phyloP scores from a whole-genome alignment of 2,888 invertebrate species.

The Aleiodes leptofemur region DNA sequence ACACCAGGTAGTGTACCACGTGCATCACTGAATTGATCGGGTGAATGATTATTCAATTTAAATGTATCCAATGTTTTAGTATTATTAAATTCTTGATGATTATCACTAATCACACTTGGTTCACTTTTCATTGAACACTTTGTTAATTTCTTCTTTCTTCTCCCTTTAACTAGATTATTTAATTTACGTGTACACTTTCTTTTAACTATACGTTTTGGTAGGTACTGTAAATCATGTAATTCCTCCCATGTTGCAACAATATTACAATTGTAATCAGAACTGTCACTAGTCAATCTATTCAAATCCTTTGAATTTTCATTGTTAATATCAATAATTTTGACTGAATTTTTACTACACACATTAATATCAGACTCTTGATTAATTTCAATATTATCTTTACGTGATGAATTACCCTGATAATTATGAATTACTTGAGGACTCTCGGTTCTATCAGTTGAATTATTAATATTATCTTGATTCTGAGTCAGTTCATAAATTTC shows the following conservation, averaged over 20 bases:
- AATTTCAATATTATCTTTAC: conserved; percentile 52
- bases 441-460: conserved; percentile 35
- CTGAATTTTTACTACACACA: conserved; percentile 35
- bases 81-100: neutral
- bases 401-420: neutral
- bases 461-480: conserved; percentile 40
- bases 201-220: conserved; percentile 38
- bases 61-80: neutral
- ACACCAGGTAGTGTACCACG: conserved; percentile 25
- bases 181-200: conserved; percentile 27
- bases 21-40: conserved; percentile 33
- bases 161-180: conserved; percentile 27
- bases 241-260: conserved; percentile 57
- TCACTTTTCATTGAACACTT: neutral
- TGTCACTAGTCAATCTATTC: conserved; percentile 39
- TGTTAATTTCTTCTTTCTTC: conserved; percentile 3
- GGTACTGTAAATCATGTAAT: conserved; percentile 49
- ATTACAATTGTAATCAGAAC: conserved; percentile 57
- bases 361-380: conserved; percentile 46
- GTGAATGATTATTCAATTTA: neutral
- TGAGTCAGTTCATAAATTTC: conserved; percentile 45
- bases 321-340: conserved; percentile 2
- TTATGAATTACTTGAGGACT: conserved; percentile 40
- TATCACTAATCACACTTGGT: neutral
- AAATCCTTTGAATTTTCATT: conserved; percentile 38